Evolutionary conservation across 2,797 vertebrate genomes (phyloP).

Genomic region (Danionella dracula): DNA sequence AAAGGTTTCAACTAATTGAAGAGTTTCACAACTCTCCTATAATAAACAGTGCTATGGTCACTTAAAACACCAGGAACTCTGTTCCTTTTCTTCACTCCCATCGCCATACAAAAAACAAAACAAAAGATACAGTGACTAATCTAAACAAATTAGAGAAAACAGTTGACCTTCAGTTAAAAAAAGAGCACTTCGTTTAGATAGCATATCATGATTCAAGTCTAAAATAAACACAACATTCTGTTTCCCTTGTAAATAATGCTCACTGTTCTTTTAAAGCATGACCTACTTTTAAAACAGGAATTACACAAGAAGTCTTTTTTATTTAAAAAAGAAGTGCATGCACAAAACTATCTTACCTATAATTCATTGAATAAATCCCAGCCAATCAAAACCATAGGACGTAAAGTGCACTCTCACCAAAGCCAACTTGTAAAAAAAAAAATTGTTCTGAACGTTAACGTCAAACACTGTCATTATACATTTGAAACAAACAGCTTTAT

Average conservation of each 20-base stretch:
- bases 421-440: no score
- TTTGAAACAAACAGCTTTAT: no score
- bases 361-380: not conserved
- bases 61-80: not conserved
- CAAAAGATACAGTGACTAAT: not conserved
- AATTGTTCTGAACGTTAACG: no score
- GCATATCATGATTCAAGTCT: not conserved
- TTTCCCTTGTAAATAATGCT: not conserved
- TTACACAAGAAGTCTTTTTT: no score
- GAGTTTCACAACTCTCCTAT: conserved; percentile 10
- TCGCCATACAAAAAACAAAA: not conserved
- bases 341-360: not conserved
- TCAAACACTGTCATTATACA: no score
- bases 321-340: no score
- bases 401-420: no score
- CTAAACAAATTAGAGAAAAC: not conserved
- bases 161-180: not conserved
- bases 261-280: not conserved
- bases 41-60: conserved; percentile 45
- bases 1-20: conserved; percentile 29
- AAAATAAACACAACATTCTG: no score
- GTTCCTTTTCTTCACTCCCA: not conserved
- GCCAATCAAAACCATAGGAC: not conserved
- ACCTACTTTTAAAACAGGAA: no score
- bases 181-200: not conserved